These are phyloP conservation scores for Poecile montanus DNA, from an alignment of 2,797 vertebrate genomes.

Conservation along the genomic window DNA sequence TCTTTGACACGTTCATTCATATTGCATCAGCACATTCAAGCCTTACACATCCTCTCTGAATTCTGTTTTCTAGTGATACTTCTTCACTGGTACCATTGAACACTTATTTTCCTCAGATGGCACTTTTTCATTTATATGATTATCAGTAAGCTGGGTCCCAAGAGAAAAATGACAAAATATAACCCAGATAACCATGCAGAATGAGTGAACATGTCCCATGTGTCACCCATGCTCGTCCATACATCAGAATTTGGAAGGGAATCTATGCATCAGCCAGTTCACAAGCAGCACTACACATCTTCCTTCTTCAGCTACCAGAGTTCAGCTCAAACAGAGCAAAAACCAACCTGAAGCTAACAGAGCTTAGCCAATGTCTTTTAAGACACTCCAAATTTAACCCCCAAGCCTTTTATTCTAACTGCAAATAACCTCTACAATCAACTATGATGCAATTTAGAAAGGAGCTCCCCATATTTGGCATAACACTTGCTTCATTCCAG, in stretches of 20 bases:
- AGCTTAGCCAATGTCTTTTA: slow-evolving; percentile 22
- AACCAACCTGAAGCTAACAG: neutral
- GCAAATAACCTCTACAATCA: slow-evolving; percentile 9
- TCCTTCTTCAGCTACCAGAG: neutral
- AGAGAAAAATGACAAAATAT: slow-evolving; percentile 14
- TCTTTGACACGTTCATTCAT: neutral
- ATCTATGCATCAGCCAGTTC: neutral
- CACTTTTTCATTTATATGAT: neutral
- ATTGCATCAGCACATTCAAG: slow-evolving; percentile 14
- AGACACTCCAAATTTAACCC: slow-evolving; percentile 21
- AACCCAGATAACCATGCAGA: neutral
- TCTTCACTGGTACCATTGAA: neutral
- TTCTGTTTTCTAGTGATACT: slow-evolving; percentile 23
- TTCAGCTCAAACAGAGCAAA: neutral
- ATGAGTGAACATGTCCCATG: neutral
- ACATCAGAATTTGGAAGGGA: neutral
- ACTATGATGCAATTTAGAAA: slow-evolving; percentile 43
- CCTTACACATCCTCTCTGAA: neutral
- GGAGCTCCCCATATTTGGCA: slow-evolving; percentile 73
- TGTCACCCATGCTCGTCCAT: neutral
- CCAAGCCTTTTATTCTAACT: slow-evolving; percentile 21
- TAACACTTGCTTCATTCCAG: slow-evolving; percentile 67
- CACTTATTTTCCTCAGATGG: neutral
- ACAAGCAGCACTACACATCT: neutral
- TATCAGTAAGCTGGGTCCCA: neutral